phyloP scores from a whole-genome alignment of 2,113 vertebrate genomes.

The Brachirus orientalis region DNA sequence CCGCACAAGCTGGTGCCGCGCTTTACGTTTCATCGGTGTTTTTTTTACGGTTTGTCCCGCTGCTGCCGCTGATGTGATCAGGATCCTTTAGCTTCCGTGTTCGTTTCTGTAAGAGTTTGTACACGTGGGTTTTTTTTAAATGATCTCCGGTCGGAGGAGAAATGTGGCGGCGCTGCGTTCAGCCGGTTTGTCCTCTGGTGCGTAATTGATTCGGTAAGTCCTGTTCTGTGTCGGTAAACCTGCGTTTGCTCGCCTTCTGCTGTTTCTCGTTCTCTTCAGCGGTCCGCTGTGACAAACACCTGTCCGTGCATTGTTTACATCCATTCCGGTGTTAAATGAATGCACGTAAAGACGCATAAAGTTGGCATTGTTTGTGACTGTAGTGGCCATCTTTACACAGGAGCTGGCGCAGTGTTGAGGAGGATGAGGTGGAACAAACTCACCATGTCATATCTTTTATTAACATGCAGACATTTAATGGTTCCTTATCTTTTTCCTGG shows the following conservation, averaged over 20 bases:
- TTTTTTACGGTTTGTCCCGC: too few relatives aligned
- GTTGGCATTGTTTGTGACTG: conserved; percentile 54
- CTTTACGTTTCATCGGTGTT: conserved; percentile 11
- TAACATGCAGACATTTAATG: too few relatives aligned
- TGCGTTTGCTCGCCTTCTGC: background rate
- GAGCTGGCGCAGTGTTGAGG: conserved; percentile 24
- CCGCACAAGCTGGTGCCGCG: conserved; percentile 38
- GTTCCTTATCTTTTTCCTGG: too few relatives aligned
- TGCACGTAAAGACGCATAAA: conserved; percentile 7
- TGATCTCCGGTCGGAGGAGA: conserved; percentile 1
- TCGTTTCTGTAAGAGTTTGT: background rate
- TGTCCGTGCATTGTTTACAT: background rate
- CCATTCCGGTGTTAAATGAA: background rate
- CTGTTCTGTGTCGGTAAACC: conserved; percentile 31
- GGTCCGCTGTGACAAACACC: rapidly evolving
- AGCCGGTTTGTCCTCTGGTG: conserved; percentile 36
- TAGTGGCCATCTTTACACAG: conserved; percentile 69
- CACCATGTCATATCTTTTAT: too few relatives aligned
- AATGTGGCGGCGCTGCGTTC: conserved; percentile 24
- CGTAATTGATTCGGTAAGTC: conserved; percentile 72
- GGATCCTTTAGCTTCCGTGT: background rate
- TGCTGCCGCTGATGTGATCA: too few relatives aligned
- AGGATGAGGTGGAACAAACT: conserved; percentile 3
- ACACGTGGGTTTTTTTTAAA: background rate
- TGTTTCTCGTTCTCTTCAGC: background rate